Base-by-base conservation (phyloP, 2,113 vertebrate genomes). In the Pseudorectes ferrugineus region DNA sequence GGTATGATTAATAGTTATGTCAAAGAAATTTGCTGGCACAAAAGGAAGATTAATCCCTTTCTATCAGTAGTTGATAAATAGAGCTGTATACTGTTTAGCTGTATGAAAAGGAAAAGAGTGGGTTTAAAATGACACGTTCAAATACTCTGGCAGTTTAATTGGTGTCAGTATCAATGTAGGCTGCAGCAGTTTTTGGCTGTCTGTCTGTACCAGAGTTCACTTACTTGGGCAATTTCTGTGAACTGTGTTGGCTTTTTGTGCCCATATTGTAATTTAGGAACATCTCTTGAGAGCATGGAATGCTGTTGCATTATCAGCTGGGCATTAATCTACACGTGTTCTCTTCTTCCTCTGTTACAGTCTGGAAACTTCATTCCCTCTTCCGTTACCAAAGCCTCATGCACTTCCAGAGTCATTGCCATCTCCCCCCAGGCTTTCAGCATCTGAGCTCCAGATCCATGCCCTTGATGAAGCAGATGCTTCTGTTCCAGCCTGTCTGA, bases 311-410 rank as follows among this genome's bases (percentile, higher is more conserved):
- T 17, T 62, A 49, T 70, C 54, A 83, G 24, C 17, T 58, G 48
- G 23, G 14, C 55, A 26, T 76, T 80, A 85, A 78, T 86, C 40
- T 74, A 33, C 12, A 8, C 3, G 0, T 45, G 25, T 88, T 66
- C 31, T 28, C 25, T 82, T 74, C 38, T 35, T 10, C 35, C 48
- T 89, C 65, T 93, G 10, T 95, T 76, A 40, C 91, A 98, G 98
- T 59, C 71, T 96, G 75, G 97, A 97, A 80, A 54, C 94, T 83
- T 75, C 91, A 9, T 93, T 97, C 59, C 59, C 96, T 85, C 40
- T 95, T 55, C 88, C 45, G 0, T 92, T 97, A 92, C 97, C 97
- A 92, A 97, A 98, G 93, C 85, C 96, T 80, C 92, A 59, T 72
- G 80, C 92, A 21, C 74, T 88, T 93, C 55, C 92, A 89, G 97